These are phyloP conservation scores for Phylloscopus trochiloides DNA, from an alignment of 2,113 vertebrate species.

Conservation along the genomic window DNA sequence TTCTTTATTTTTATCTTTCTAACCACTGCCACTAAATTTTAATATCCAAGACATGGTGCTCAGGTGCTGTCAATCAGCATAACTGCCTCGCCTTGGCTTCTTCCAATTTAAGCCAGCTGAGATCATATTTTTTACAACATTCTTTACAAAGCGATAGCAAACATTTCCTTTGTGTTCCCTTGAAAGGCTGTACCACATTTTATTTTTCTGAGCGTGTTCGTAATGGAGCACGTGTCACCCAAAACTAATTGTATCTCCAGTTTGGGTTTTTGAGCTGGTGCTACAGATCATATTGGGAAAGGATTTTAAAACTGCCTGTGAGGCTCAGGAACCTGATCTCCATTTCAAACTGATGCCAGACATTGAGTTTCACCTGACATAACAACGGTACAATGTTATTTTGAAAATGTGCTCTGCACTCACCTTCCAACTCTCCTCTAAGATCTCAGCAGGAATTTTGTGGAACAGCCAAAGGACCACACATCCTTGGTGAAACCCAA, in stretches of 20 bases:
- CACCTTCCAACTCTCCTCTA: not conserved
- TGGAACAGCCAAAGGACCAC: not conserved
- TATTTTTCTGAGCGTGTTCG: not conserved
- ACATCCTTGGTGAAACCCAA: not conserved
- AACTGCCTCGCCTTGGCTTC: not conserved
- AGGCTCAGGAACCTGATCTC: not conserved
- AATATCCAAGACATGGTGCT: not conserved
- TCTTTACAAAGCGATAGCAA: not conserved
- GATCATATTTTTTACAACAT: not conserved
- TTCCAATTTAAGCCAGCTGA: not conserved
- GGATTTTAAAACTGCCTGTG: not conserved
- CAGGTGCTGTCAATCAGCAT: not conserved
- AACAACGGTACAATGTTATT: fast-evolving
- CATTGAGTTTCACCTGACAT: not conserved
- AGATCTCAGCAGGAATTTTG: not conserved
- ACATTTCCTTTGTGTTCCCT: not conserved
- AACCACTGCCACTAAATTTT: not conserved
- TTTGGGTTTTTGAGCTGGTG: not conserved
- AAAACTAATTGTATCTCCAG: not conserved
- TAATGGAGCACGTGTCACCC: not conserved
- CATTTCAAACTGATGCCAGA: not conserved
- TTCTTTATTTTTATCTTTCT: not conserved
- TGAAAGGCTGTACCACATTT: not conserved
- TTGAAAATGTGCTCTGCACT: not conserved
- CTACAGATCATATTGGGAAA: not conserved